Evolutionary conservation across 2,113 vertebrate genomes (phyloP).

Genomic region (Oceanites oceanicus): DNA sequence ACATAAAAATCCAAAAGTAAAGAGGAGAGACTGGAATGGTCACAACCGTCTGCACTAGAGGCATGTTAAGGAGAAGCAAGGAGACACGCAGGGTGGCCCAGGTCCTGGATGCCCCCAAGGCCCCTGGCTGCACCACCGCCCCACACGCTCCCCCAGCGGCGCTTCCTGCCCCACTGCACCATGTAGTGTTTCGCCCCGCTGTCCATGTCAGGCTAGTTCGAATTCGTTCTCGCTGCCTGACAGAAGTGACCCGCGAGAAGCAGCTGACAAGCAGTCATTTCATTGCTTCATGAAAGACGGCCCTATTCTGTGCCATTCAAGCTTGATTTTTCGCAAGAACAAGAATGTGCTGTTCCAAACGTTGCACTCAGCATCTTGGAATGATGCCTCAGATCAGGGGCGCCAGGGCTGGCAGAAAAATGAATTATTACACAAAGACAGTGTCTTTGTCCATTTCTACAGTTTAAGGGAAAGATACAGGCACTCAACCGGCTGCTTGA

Average conservation of each 20-base stretch:
- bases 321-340: not conserved
- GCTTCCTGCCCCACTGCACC: not conserved
- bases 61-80: not conserved
- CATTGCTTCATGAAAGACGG: not conserved
- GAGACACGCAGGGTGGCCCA: not conserved
- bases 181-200: accelerated
- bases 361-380: not conserved
- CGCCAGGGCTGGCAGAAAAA: not conserved
- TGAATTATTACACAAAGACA: not conserved
- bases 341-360: not conserved
- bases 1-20: accelerated
- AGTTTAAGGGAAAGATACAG: not conserved
- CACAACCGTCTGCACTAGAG: not conserved
- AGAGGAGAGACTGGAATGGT: accelerated
- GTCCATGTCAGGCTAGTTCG: not conserved
- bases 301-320: not conserved
- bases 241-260: not conserved
- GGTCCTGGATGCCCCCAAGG: not conserved
- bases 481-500: not conserved
- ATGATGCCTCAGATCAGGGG: not conserved
- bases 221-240: not conserved
- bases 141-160: not conserved
- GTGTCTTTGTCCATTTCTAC: not conserved
- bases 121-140: not conserved
- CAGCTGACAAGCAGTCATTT: not conserved